Base-by-base conservation (phyloP, 2,888 invertebrate genomes). In the Diloba caeruleocephala region DNA sequence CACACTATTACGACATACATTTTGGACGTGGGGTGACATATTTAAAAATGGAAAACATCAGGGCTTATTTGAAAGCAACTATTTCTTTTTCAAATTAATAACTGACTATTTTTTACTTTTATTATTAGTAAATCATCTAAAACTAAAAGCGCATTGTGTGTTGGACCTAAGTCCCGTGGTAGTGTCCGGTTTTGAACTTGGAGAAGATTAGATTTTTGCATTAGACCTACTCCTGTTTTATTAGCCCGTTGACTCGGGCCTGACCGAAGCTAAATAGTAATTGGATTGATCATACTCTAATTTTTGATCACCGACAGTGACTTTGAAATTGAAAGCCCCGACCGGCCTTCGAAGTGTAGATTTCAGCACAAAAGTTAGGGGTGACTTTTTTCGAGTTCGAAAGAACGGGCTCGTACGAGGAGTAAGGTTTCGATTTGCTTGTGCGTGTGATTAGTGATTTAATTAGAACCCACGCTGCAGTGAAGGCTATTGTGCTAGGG, bases 1-100 rank as follows among this genome's bases (percentile, higher is more conserved):
- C 71, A 67, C 60, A 65, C 43, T 4, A 15, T 4, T 9, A 72
- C 72, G 44, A 62, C 72, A 72, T 0, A 58, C 1, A 69, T 32
- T 8, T 61, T 28, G 67, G 68, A 53, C 39, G 29, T 41, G 42
- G 46, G 37, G 45, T 46, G 51, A 7, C n/a, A 41, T 5, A 51
- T 39, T 17, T 45, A 33, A 52, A 58, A 62, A 34, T 33, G 17
- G 39, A 21, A 54, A n/a, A 12, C 33, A 41, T 37, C 39, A 33
- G 68, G 53, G 17, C 7, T 28, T 21, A 34, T 9, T 56, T 15
- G 0, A 29, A 71, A 71, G 71, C 72, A 46, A 29, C 72, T 71
- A 67, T 57, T 12, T 44, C 17, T 12, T 21, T 50, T 44, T 28
- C 23, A 62, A 39, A 53, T n/a, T 37, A 41, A 14, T 51, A 23